phyloP scores from a whole-genome alignment of 2,888 invertebrate genomes.

The Nasonovia ribisnigri region DNA sequence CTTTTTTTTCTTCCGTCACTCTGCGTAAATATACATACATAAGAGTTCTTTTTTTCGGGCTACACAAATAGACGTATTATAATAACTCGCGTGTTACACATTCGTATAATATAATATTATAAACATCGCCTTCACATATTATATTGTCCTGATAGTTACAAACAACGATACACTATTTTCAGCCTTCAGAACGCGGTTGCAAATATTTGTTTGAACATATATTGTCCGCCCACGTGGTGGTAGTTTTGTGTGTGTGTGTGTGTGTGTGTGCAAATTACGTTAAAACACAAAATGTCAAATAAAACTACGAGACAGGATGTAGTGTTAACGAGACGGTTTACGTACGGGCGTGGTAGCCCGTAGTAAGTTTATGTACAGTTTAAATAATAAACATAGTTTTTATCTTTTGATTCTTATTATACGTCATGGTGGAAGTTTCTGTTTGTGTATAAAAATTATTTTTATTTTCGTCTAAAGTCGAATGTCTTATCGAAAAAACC shows the following conservation, averaged over 20 bases:
- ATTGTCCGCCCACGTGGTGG: background rate
- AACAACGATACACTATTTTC: conserved; percentile 2
- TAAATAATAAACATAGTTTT: background rate
- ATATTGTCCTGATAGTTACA: background rate
- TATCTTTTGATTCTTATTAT: background rate
- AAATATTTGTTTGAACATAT: conserved; percentile 39
- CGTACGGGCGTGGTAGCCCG: background rate
- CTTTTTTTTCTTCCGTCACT: background rate
- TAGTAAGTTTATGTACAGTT: background rate
- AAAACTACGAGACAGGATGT: background rate
- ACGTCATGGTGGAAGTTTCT: background rate
- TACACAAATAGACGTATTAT: conserved; percentile 30
- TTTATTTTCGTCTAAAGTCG: background rate
- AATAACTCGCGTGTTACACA: background rate
- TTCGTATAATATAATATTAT: background rate
- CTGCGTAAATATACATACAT: background rate
- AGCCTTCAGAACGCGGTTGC: background rate
- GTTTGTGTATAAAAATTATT: background rate
- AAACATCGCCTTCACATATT: background rate
- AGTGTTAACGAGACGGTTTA: background rate
- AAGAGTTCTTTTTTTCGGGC: background rate
- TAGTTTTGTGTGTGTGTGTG: background rate
- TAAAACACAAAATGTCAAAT: conserved; percentile 10
- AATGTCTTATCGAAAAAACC: background rate
- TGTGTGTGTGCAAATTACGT: background rate